phyloP scores from a whole-genome alignment of 2,113 vertebrate genomes.

The Engystomops pustulosus region DNA sequence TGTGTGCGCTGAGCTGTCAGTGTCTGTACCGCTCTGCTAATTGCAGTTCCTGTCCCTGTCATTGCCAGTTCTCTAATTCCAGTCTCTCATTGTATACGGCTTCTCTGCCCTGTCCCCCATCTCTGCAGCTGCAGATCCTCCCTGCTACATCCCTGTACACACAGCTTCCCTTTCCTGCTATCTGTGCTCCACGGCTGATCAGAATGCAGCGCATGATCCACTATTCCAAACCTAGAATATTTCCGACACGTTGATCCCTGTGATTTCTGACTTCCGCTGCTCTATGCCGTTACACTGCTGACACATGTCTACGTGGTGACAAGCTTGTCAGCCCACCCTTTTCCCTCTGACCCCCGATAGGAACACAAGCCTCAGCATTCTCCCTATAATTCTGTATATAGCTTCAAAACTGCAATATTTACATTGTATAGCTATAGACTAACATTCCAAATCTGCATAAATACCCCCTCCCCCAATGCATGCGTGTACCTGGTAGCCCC shows the following conservation, averaged over 20 bases:
- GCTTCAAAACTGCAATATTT: too few species aligned
- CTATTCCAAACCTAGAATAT: not conserved
- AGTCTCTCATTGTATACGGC: slow-evolving; percentile 27
- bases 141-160: not conserved
- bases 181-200: not conserved
- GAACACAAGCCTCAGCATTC: too few species aligned
- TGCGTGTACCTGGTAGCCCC: too few species aligned
- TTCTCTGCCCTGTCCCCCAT: slow-evolving; percentile 12
- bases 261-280: not conserved
- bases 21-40: slow-evolving; percentile 30
- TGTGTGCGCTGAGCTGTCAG: slow-evolving; percentile 34
- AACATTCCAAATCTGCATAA: too few species aligned
- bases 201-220: not conserved
- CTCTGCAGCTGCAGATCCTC: slow-evolving; percentile 48
- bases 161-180: slow-evolving; percentile 10
- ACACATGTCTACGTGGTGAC: not conserved
- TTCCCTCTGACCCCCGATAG: not conserved
- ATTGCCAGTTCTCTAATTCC: slow-evolving; percentile 25
- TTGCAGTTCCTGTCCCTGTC: slow-evolving; percentile 41
- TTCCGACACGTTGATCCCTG: slow-evolving; percentile 24
- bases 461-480: too few species aligned
- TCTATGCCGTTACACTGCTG: not conserved
- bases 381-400: too few species aligned
- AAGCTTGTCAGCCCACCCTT: not conserved
- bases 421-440: too few species aligned